Base-by-base conservation (phyloP, 2,888 invertebrate genomes). In the Hymenopus coronatus region DNA sequence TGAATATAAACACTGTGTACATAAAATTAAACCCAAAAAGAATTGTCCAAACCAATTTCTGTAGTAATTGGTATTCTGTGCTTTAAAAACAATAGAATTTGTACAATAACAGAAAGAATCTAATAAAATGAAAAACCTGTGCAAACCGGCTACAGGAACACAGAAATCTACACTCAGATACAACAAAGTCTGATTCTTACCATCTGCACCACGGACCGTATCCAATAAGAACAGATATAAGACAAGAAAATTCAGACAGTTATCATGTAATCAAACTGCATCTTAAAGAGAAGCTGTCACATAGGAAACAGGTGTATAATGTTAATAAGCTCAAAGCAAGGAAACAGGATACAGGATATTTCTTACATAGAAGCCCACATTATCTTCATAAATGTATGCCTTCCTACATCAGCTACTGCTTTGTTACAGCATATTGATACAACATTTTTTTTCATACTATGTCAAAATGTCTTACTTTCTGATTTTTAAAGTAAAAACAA, bases 161-260 rank as follows among this genome's bases (percentile, higher is more conserved):
- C 90, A 90, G 54, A 70, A 70, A 70, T 70, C 54, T 70, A 70
- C 54, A 70, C 54, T 70, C 90, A 89, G 82, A 87, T 89, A 90
- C 89, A 87, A 83, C 86, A 92, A 93, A 93, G 93, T 92, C 92
- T 92, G 93, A 93, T 93, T 92, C 94, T 94, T 94, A 94, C 94
- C 94, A 93, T 94, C 94, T 93, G 92, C 91, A 70, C 54, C 54
- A 70, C 54, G 54, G 28, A 85, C 85, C 54, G 54, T 70, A 70
- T 33, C 46, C 46, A 85, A 33, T 15, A 85, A 85, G 85, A 28
- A 12, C 28, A 85, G 84, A 28, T 84, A 28, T 84, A 33, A 84
- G 33, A 30, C 28, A 84, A 84, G 33, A 84, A 84, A 28, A 25
- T 20, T 84, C 33, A 28, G 33, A 70, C 20, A 70, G 54, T 70